Percentiles rank a stretch among this genome's conserved stretches.
phyloP scores from a whole-genome alignment of 2,113 vertebrate species.

The Eulemur rufifrons region DNA sequence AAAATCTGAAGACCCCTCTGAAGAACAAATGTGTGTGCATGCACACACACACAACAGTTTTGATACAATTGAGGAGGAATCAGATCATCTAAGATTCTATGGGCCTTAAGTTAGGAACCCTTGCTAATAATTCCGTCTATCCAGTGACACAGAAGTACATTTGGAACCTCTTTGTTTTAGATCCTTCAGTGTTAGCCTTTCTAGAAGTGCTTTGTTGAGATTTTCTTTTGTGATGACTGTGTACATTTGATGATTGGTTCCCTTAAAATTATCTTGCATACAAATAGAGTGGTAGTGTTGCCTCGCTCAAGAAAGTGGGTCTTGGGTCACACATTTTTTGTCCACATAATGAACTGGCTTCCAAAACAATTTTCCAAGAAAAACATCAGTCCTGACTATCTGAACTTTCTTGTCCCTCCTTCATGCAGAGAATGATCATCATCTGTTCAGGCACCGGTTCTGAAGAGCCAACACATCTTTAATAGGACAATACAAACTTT shows the following conservation, averaged over 20 bases:
- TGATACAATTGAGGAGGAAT: background rate
- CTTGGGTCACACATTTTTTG: background rate
- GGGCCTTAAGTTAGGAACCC: background rate
- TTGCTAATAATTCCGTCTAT: background rate
- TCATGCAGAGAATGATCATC: background rate
- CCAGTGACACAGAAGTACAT: background rate
- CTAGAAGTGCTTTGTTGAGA: background rate
- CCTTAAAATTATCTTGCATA: background rate
- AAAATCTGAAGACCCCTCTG: background rate
- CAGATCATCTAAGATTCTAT: background rate
- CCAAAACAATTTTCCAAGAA: background rate
- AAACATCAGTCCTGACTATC: background rate
- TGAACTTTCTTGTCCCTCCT: background rate
- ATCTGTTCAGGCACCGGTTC: background rate
- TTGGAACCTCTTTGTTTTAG: background rate
- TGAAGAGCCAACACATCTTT: background rate
- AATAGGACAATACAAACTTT: background rate
- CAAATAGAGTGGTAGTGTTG: background rate
- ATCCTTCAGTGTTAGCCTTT: background rate
- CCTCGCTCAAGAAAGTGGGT: background rate
- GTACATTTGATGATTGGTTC: background rate
- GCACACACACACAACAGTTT: background rate
- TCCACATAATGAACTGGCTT: rapidly evolving
- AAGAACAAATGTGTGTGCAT: background rate
- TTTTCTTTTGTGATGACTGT: background rate